These are phyloP conservation scores for Cydia amplana DNA, from an alignment of 1,140 invertebrate species.

Conservation along the genomic window DNA sequence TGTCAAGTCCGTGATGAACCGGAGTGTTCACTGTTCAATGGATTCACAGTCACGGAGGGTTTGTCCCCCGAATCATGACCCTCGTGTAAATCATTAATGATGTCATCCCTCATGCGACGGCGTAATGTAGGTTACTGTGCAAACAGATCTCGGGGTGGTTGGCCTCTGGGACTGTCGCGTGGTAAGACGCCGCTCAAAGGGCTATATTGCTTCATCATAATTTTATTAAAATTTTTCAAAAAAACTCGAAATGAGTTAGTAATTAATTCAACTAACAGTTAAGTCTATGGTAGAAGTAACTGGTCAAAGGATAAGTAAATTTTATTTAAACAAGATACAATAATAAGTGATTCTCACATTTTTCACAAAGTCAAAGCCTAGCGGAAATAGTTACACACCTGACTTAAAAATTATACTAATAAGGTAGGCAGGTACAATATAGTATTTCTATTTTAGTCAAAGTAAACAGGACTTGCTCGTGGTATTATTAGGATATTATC, in stretches of 20 bases:
- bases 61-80: conserved; percentile 63
- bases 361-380: too few species aligned
- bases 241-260: too few species aligned
- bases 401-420: too few species aligned
- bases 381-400: too few species aligned
- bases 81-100: conserved; percentile 70
- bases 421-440: too few species aligned
- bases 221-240: too few species aligned
- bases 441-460: too few species aligned
- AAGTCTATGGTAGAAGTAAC: too few species aligned
- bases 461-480: neutral
- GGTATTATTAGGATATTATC: conserved; percentile 34
- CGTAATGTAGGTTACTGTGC: conserved; percentile 77
- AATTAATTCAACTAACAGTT: too few species aligned
- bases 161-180: conserved; percentile 42
- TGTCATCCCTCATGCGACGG: conserved; percentile 66
- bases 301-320: too few species aligned
- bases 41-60: conserved; percentile 73
- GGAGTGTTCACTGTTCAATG: conserved; percentile 54
- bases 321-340: too few species aligned
- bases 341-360: too few species aligned
- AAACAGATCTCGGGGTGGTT: conserved; percentile 67
- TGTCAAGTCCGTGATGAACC: neutral
- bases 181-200: conserved; percentile 35
- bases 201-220: neutral